Percentiles rank a stretch among this genome's conserved stretches.
Conservation (phyloP, 2,113 vertebrate genomes). For the Strigops habroptila region DNA sequence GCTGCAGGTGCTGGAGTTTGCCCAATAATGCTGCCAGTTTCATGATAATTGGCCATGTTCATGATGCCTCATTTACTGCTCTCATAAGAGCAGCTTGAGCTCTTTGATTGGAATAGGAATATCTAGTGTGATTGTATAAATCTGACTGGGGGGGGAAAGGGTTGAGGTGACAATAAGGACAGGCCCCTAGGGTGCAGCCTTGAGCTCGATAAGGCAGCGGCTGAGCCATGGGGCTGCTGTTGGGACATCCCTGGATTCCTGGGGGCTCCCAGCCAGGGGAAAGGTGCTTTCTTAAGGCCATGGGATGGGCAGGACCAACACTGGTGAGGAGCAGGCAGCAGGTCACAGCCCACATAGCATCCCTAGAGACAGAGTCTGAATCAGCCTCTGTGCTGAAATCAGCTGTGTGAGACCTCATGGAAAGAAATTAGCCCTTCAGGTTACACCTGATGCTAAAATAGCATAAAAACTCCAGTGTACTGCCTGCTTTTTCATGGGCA, state of each 20-base stretch:
- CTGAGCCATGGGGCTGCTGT: no score
- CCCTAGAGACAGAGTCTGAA: not conserved
- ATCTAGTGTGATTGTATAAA: no score
- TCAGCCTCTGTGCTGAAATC: not conserved
- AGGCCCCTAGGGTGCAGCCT: not conserved
- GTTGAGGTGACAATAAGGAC: rapidly evolving
- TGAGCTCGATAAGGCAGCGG: rapidly evolving
- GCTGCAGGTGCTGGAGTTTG: not conserved
- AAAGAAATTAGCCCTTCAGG: not conserved
- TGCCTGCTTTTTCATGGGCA: not conserved
- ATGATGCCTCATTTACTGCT: not conserved
- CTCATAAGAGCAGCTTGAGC: not conserved
- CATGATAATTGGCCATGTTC: not conserved
- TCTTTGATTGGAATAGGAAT: no score
- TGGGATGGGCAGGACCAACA: no score
- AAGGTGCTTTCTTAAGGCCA: not conserved
- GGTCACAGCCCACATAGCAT: not conserved
- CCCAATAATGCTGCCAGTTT: not conserved
- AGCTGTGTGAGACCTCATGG: not conserved
- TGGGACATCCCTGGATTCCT: no score
- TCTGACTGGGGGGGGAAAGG: not conserved
- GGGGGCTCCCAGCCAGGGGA: not conserved
- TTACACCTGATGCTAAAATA: not conserved
- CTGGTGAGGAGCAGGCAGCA: not conserved
- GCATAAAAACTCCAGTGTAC: not conserved